Conservation (phyloP, 2,888 invertebrate genomes). For the Copidosoma aretas region DNA sequence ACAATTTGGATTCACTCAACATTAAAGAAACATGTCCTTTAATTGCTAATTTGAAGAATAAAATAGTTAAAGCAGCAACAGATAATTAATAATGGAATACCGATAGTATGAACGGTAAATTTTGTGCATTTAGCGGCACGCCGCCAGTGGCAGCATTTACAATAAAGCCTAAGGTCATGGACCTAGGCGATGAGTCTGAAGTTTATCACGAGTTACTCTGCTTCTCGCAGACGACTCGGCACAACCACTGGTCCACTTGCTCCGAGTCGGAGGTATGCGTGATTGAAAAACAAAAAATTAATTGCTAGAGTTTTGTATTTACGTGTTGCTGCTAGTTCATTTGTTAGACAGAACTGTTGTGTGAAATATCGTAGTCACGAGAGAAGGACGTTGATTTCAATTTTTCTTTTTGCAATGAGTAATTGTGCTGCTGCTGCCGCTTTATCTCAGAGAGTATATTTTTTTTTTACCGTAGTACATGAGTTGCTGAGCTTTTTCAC, state of each 20-base stretch:
- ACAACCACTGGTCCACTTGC: slow-evolving; percentile 58
- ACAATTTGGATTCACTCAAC: not conserved
- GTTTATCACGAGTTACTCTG: slow-evolving; percentile 62
- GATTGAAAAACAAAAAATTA: slow-evolving; percentile 42
- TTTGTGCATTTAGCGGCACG: slow-evolving; percentile 50
- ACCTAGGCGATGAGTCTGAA: slow-evolving; percentile 58
- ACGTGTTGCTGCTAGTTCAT: slow-evolving; percentile 37
- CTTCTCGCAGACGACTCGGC: slow-evolving; percentile 59
- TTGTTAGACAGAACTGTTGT: slow-evolving; percentile 30
- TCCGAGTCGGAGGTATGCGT: slow-evolving; percentile 56
- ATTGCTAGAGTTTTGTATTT: slow-evolving; percentile 35
- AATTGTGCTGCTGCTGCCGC: slow-evolving; percentile 23
- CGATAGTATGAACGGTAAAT: slow-evolving; percentile 32
- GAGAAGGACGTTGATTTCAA: slow-evolving; percentile 18
- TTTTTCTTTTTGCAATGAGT: slow-evolving; percentile 16
- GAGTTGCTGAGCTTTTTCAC: slow-evolving; percentile 22
- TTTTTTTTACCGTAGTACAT: slow-evolving; percentile 12
- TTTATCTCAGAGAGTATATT: slow-evolving; percentile 7
- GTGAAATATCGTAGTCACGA: slow-evolving; percentile 28
- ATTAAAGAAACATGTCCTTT: slow-evolving; percentile 27
- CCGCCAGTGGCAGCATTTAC: slow-evolving; percentile 60
- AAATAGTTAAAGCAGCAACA: slow-evolving; percentile 23
- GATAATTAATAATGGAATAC: slow-evolving; percentile 18
- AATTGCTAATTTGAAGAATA: slow-evolving; percentile 4
- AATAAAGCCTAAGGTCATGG: slow-evolving; percentile 60